Conservation (phyloP, 2,113 vertebrate species). For the Sturnira hondurensis region DNA sequence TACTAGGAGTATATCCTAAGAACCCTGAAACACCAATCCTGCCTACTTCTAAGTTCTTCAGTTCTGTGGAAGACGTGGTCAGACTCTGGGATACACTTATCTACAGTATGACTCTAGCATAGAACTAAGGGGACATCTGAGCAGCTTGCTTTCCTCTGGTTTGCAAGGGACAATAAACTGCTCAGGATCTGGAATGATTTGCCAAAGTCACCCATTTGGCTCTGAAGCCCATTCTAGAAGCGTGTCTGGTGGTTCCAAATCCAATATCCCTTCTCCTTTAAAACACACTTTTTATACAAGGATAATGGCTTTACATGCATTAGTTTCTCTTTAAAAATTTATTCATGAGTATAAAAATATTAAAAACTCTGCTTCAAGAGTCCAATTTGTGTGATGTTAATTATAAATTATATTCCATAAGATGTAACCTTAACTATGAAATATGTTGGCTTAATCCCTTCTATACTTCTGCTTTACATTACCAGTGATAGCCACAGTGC, state of each 20-base stretch:
- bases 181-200: background rate
- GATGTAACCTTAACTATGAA: background rate
- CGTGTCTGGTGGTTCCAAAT: background rate
- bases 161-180: background rate
- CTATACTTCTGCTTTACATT: background rate
- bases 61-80: background rate
- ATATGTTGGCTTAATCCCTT: background rate
- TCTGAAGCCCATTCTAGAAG: background rate
- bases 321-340: background rate
- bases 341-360: background rate
- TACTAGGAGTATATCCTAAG: no score
- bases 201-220: background rate
- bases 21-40: no score
- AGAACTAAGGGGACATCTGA: background rate
- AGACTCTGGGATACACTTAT: background rate
- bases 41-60: background rate
- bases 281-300: background rate
- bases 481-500: background rate
- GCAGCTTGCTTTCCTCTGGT: background rate
- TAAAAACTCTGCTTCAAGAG: conserved; percentile 27
- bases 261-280: background rate
- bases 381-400: background rate
- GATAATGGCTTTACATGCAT: background rate
- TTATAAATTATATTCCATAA: background rate
- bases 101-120: background rate